A percentile compares a stretch with the other conserved stretches of the same genome.
These are phyloP conservation scores for Pao palembangensis DNA, from an alignment of 2,113 vertebrate species.

Conservation along the genomic window DNA sequence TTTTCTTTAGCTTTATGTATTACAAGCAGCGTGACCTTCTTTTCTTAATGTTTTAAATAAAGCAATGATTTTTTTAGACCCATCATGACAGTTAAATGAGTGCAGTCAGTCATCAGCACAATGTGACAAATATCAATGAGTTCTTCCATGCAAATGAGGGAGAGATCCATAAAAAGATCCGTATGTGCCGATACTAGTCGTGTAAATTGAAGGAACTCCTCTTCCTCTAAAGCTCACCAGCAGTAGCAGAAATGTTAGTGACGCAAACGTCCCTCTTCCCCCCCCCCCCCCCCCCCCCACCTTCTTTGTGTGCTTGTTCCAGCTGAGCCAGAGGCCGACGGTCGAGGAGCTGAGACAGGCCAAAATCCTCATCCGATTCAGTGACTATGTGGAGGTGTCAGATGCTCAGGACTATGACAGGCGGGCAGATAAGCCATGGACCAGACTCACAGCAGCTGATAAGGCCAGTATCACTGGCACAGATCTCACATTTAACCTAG, in stretches of 20 bases:
- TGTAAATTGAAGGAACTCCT: neutral
- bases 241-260: neutral
- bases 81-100: too few species aligned
- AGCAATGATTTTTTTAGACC: too few species aligned
- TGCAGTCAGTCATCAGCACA: too few species aligned
- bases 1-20: neutral
- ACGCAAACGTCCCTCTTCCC: neutral
- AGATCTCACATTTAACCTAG: conserved; percentile 7
- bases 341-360: conserved; percentile 94
- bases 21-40: too few species aligned
- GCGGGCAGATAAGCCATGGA: conserved; percentile 96
- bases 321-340: conserved; percentile 97
- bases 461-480: conserved; percentile 77
- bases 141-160: too few species aligned
- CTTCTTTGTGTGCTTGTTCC: conserved; percentile 17
- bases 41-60: too few species aligned
- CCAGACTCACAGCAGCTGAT: conserved; percentile 93
- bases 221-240: neutral
- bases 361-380: conserved; percentile 97
- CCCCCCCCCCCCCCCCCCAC: too few species aligned
- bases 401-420: conserved; percentile 97
- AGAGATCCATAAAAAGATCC: too few species aligned
- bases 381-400: conserved; percentile 96
- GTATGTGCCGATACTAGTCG: too few species aligned
- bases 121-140: too few species aligned